phyloP scores from a whole-genome alignment of 1,140 invertebrate species.

The Brachionus rubens region DNA sequence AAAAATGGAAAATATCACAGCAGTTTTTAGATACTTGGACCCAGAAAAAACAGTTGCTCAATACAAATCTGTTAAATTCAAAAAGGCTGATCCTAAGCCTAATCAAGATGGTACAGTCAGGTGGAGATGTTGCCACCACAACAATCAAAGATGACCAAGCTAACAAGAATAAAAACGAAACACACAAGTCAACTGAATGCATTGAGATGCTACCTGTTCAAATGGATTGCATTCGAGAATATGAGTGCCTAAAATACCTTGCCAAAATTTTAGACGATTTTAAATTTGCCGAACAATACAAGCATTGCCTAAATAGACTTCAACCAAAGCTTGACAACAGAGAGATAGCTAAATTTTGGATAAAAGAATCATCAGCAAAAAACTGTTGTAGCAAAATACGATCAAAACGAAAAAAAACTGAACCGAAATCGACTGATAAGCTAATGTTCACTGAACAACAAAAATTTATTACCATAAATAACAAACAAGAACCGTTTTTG shows the following conservation, averaged over 20 bases:
- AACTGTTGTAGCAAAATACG: background rate
- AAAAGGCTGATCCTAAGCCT: too few relatives aligned
- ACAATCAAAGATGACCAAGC: background rate
- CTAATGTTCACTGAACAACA: background rate
- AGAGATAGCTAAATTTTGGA: background rate
- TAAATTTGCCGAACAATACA: background rate
- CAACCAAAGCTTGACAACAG: background rate
- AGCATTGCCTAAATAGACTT: background rate
- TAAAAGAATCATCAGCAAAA: background rate
- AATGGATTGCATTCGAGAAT: background rate
- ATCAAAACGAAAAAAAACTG: background rate
- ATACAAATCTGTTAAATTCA: too few relatives aligned
- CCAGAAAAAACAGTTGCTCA: too few relatives aligned
- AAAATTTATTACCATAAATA: background rate
- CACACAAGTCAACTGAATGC: background rate
- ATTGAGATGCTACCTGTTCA: background rate
- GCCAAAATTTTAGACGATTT: background rate
- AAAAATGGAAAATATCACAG: too few relatives aligned
- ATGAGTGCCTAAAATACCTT: background rate
- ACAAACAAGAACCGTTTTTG: background rate
- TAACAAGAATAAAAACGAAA: background rate
- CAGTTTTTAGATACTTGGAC: too few relatives aligned
- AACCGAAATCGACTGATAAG: background rate
- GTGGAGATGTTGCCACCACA: background rate
- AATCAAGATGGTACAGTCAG: too few relatives aligned